A percentile compares a stretch with the other conserved stretches of the same genome.
Conservation (phyloP, 2,797 vertebrate species). For the Gambelia wislizenii region DNA sequence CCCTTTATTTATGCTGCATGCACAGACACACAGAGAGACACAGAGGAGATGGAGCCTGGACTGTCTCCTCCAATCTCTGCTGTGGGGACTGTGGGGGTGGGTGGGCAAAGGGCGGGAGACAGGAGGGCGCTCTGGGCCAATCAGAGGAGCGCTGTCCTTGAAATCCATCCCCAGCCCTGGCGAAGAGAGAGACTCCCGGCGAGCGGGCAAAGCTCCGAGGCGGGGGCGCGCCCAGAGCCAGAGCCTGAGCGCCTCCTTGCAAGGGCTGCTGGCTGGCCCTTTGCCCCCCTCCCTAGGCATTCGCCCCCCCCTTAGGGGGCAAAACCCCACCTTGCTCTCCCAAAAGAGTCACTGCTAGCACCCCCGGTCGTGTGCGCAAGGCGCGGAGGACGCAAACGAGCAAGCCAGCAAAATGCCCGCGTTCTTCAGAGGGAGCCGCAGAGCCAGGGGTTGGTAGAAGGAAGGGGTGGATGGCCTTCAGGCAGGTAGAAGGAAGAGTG, state of each 20-base stretch:
- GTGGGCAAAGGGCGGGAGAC: neutral
- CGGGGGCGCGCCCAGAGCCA: rapidly evolving
- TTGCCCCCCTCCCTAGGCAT: neutral
- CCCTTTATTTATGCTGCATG: slow-evolving; percentile 72
- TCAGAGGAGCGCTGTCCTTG: slow-evolving; percentile 47
- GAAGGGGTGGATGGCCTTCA: no score
- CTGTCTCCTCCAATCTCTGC: slow-evolving; percentile 69
- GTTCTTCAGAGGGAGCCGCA: neutral
- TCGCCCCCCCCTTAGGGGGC: neutral
- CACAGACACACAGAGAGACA: slow-evolving; percentile 29
- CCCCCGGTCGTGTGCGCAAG: no score
- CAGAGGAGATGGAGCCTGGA: neutral
- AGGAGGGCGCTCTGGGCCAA: slow-evolving; percentile 65
- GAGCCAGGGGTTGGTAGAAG: no score
- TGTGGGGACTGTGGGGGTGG: slow-evolving; percentile 42
- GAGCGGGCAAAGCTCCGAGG: neutral
- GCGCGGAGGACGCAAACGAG: no score
- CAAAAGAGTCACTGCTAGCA: no score
- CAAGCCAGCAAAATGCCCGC: no score
- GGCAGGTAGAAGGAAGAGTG: neutral
- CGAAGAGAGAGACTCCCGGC: neutral
- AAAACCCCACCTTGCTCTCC: neutral
- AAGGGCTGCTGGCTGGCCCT: no score
- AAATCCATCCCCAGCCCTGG: slow-evolving; percentile 37
- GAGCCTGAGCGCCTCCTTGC: no score